These are phyloP conservation scores for Aphaenogaster ashmeadi DNA, from an alignment of 1,140 invertebrate species.

Conservation along the genomic window DNA sequence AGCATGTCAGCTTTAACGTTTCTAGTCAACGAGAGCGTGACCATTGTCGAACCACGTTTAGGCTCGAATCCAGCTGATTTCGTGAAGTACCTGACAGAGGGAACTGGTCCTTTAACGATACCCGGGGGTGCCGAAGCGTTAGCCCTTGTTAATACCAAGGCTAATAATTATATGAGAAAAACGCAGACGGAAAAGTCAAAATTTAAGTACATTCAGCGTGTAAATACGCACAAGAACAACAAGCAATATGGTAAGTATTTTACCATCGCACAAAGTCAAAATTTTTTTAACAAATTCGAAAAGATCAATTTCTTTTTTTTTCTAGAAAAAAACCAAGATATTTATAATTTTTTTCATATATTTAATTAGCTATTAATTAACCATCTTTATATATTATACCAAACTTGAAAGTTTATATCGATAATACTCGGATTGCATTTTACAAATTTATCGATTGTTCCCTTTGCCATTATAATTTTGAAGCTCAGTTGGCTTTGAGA, in stretches of 20 bases:
- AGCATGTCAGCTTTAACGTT: slow-evolving; percentile 91
- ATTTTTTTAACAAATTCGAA: not conserved
- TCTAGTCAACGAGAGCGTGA: slow-evolving; percentile 89
- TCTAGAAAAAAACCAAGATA: not conserved
- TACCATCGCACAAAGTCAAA: not conserved
- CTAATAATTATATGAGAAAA: not conserved
- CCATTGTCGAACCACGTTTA: slow-evolving; percentile 87
- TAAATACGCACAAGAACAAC: not conserved
- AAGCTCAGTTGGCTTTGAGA: not conserved
- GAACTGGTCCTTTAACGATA: slow-evolving; percentile 90
- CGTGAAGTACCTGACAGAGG: slow-evolving; percentile 88
- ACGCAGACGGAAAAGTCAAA: not conserved
- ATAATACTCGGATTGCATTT: not conserved
- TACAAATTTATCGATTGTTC: not conserved
- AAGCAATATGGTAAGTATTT: slow-evolving; percentile 18
- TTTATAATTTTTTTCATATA: not conserved
- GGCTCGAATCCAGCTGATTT: slow-evolving; percentile 87
- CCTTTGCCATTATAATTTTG: not conserved
- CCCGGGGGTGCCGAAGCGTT: slow-evolving; percentile 92
- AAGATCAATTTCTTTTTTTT: not conserved
- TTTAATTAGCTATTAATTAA: not conserved
- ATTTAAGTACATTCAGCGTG: not conserved
- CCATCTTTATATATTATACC: not conserved
- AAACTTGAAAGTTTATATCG: not conserved
- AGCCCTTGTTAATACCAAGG: slow-evolving; percentile 90